phyloP scores from a whole-genome alignment of 2,797 vertebrate species.

The Phyllotis vaccarum region DNA sequence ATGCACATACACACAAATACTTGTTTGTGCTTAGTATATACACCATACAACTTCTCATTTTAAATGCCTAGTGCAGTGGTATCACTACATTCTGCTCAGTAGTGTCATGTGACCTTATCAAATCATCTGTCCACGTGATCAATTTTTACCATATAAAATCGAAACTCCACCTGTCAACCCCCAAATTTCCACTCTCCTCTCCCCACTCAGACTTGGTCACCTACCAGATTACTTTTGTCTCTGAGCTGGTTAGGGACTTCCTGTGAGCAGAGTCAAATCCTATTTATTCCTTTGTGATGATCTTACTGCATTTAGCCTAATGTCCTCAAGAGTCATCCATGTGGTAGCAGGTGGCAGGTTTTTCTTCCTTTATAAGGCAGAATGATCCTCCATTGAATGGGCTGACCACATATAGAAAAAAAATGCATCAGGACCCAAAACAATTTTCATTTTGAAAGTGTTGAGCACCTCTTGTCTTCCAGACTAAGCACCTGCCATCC shows the following conservation, averaged over 20 bases:
- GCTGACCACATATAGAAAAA: no score
- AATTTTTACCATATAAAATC: neutral
- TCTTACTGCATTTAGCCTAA: neutral
- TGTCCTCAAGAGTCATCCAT: neutral
- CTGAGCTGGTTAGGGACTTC: rapidly evolving
- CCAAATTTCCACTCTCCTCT: no score
- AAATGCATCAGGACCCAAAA: neutral
- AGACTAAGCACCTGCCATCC: rapidly evolving
- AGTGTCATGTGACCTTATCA: rapidly evolving
- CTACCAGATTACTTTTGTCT: neutral
- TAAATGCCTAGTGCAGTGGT: rapidly evolving
- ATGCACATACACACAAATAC: neutral
- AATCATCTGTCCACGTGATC: neutral
- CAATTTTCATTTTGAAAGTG: neutral
- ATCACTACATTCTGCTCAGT: rapidly evolving
- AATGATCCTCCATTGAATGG: neutral
- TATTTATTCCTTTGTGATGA: neutral
- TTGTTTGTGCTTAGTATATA: neutral
- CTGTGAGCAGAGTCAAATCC: rapidly evolving
- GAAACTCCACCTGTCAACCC: neutral
- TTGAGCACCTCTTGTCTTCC: rapidly evolving
- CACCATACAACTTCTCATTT: neutral
- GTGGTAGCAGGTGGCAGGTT: neutral
- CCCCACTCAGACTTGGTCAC: no score
- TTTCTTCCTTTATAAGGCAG: neutral